phyloP scores from a whole-genome alignment of 2,888 invertebrate species.

The Strigamia transsilvanica region DNA sequence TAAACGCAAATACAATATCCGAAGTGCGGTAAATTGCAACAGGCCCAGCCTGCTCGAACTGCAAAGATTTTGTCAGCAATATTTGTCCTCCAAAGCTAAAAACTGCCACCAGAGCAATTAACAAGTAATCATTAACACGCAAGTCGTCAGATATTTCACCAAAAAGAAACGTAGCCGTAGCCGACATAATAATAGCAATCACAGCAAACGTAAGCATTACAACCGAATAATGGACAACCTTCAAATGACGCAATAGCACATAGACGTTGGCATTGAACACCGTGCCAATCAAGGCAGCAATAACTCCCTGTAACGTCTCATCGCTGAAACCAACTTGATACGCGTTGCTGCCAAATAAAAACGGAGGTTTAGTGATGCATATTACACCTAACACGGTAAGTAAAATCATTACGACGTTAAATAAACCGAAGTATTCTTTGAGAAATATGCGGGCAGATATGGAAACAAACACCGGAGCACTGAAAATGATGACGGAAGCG shows the following conservation, averaged over 20 bases:
- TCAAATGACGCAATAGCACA: conserved; percentile 82
- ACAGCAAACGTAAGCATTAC: conserved; percentile 91
- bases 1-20: conserved; percentile 91
- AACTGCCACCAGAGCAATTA: conserved; percentile 70
- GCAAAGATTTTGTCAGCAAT: conserved; percentile 84
- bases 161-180: conserved; percentile 76
- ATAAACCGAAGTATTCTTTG: conserved; percentile 66
- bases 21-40: conserved; percentile 89
- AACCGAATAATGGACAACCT: conserved; percentile 85
- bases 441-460: conserved; percentile 73
- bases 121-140: conserved; percentile 80
- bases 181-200: conserved; percentile 71
- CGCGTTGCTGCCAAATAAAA: conserved; percentile 72
- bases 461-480: conserved; percentile 90
- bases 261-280: conserved; percentile 89
- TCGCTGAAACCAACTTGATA: conserved; percentile 55
- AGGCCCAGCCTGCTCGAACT: conserved; percentile 90
- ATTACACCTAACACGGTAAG: conserved; percentile 86
- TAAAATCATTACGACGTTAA: conserved; percentile 73
- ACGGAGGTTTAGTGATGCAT: conserved; percentile 85
- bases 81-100: conserved; percentile 82
- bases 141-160: conserved; percentile 84
- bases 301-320: conserved; percentile 71
- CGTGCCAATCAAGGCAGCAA: conserved; percentile 85
- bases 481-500: conserved; percentile 89